Conservation (phyloP, 2,113 vertebrate species). For the Artemisiospiza belli region DNA sequence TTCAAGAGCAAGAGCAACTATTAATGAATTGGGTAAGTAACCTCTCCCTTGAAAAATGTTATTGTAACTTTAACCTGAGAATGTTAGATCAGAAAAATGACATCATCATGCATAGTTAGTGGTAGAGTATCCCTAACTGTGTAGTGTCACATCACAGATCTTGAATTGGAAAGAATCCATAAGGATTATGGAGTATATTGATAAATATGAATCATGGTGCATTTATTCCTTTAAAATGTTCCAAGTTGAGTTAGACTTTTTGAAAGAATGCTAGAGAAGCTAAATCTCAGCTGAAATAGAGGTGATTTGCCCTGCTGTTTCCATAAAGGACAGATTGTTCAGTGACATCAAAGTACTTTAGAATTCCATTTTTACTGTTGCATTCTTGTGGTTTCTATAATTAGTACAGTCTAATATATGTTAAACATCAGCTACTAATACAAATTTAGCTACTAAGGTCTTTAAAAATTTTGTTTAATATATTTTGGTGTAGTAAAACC, state of each 20-base stretch:
- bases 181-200: background rate
- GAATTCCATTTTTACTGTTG: background rate
- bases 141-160: background rate
- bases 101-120: background rate
- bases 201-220: background rate
- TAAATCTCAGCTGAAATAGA: background rate
- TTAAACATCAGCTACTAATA: background rate
- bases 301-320: background rate
- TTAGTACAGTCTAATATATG: background rate
- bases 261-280: background rate
- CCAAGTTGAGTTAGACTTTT: background rate
- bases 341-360: background rate
- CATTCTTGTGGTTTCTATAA: background rate
- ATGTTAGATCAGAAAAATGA: background rate
- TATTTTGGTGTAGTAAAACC: background rate
- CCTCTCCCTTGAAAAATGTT: background rate
- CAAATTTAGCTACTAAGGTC: background rate
- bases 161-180: background rate
- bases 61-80: background rate
- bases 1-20: constrained; percentile 88
- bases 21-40: constrained; percentile 91
- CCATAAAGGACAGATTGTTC: background rate
- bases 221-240: background rate
- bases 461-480: background rate
- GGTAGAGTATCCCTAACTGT: background rate